These are phyloP conservation scores for Cantharis lateralis DNA, from an alignment of 2,888 invertebrate species.

Conservation along the genomic window DNA sequence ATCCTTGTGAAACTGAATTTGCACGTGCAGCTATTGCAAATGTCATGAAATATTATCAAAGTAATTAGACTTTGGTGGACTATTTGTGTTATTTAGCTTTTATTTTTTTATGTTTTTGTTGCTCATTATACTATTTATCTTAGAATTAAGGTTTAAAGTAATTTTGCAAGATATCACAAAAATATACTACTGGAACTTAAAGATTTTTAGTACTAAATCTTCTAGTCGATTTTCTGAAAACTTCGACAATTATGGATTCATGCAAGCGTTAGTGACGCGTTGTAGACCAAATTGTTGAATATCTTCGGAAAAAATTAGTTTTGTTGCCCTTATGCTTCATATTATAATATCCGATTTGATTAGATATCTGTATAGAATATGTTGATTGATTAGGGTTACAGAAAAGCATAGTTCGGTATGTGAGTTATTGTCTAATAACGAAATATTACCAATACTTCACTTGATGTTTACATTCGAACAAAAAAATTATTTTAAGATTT, in stretches of 20 bases:
- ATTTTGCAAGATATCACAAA: background rate
- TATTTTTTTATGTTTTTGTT: background rate
- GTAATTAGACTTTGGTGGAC: background rate
- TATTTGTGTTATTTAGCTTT: background rate
- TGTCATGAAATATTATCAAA: slow-evolving; percentile 51
- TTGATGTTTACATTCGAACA: background rate
- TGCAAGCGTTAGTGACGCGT: background rate
- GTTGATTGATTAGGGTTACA: background rate
- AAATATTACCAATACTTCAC: background rate
- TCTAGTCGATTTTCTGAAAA: background rate
- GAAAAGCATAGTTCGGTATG: background rate
- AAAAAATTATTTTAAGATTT: background rate
- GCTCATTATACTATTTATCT: background rate
- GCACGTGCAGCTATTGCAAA: slow-evolving; percentile 62
- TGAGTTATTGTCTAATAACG: background rate
- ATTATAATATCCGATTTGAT: background rate
- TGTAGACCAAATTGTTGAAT: background rate
- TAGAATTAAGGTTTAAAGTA: background rate
- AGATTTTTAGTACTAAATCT: background rate
- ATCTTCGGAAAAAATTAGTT: background rate
- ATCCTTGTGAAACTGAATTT: slow-evolving; percentile 70
- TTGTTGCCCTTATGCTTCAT: background rate
- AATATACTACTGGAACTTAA: background rate
- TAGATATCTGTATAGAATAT: background rate
- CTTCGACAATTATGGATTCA: background rate